These are phyloP conservation scores for Protophormia terraenovae DNA, from an alignment of 2,888 invertebrate genomes.

Conservation along the genomic window DNA sequence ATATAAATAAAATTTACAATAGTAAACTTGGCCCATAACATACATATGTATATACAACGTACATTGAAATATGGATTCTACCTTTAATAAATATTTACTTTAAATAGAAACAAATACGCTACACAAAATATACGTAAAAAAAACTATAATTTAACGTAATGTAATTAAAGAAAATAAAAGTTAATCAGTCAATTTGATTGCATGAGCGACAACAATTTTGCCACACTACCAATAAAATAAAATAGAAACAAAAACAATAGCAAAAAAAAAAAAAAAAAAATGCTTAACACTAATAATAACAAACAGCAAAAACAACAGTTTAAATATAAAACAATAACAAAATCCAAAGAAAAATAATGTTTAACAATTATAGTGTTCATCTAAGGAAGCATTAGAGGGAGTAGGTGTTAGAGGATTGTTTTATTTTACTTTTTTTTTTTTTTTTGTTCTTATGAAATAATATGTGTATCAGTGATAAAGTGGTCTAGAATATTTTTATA, in stretches of 20 bases:
- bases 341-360: too few species aligned
- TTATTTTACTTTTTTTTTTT: too few species aligned
- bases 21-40: conserved; percentile 56
- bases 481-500: conserved; percentile 14
- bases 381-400: background rate
- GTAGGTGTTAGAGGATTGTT: background rate
- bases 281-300: conserved; percentile 18
- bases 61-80: conserved; percentile 9
- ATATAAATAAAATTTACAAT: conserved; percentile 8
- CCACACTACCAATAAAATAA: conserved; percentile 57
- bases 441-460: conserved; percentile 17
- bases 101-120: conserved; percentile 5
- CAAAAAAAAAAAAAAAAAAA: background rate
- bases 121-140: background rate
- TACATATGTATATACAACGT: background rate
- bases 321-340: background rate
- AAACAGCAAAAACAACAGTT: background rate
- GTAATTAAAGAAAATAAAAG: conserved; percentile 64
- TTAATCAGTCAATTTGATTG: conserved; percentile 69
- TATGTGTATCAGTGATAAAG: conserved; percentile 23
- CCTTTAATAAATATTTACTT: conserved; percentile 17
- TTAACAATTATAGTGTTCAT: background rate
- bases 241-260: conserved; percentile 14
- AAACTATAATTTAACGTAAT: conserved; percentile 49
- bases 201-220: conserved; percentile 62